These are phyloP conservation scores for Pterocles gutturalis DNA, from an alignment of 2,113 vertebrate species.

Conservation along the genomic window DNA sequence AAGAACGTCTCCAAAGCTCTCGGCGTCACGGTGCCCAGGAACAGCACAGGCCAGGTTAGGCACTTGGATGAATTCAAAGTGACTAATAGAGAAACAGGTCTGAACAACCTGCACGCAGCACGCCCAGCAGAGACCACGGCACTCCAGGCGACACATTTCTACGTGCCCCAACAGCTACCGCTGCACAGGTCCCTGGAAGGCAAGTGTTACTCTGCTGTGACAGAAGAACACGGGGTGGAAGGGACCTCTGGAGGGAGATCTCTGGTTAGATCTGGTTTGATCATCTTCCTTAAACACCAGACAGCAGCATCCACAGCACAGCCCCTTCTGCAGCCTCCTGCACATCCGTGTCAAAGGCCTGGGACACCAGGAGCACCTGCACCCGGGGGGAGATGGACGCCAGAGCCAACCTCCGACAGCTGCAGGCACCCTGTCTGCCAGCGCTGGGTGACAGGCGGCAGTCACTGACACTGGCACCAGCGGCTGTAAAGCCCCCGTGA, in stretches of 20 bases:
- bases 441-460: neutral
- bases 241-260: neutral
- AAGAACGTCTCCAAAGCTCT: conserved; percentile 9
- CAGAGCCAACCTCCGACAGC: neutral
- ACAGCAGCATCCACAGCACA: neutral
- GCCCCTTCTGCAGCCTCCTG: neutral
- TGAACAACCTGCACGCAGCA: neutral
- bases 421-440: neutral
- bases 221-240: neutral
- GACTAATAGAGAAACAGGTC: conserved; percentile 40
- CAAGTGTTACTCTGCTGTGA: neutral
- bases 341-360: neutral
- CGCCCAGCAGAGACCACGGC: neutral
- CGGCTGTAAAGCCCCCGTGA: neutral
- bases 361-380: neutral
- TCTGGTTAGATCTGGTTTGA: neutral
- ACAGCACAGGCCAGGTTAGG: conserved; percentile 37
- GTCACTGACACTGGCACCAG: neutral
- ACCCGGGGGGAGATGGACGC: fast-evolving
- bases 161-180: neutral
- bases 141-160: neutral
- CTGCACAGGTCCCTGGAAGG: neutral
- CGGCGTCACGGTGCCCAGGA: neutral
- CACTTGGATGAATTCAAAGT: conserved; percentile 59
- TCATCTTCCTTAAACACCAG: neutral